A percentile compares a stretch with the other conserved stretches of the same genome.
phyloP scores from a whole-genome alignment of 2,888 invertebrate species.

The Nymphalis polychloros region DNA sequence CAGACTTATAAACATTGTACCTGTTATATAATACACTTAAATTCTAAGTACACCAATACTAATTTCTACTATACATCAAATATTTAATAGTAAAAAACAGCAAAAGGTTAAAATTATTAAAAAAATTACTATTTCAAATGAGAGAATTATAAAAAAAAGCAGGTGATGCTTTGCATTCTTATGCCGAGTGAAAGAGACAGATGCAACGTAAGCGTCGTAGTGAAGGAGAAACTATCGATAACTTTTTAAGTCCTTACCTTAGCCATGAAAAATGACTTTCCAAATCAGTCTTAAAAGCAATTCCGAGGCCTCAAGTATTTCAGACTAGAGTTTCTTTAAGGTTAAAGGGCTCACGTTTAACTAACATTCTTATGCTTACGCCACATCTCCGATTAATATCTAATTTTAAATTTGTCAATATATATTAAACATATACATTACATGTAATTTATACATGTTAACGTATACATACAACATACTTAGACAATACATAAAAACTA shows the following conservation, averaged over 20 bases:
- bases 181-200: too few relatives aligned
- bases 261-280: conserved; percentile 15
- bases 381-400: neutral
- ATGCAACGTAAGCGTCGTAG: too few relatives aligned
- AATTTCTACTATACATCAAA: conserved; percentile 4
- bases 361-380: neutral
- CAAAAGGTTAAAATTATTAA: neutral
- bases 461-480: too few relatives aligned
- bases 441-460: too few relatives aligned
- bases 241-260: neutral
- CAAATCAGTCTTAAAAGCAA: conserved; percentile 35
- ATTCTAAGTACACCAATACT: conserved; percentile 6
- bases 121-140: neutral
- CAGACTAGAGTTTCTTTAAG: neutral
- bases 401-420: neutral
- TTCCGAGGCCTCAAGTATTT: conserved; percentile 22
- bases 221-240: too few relatives aligned
- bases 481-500: too few relatives aligned
- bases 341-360: neutral
- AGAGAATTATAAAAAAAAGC: neutral
- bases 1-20: neutral
- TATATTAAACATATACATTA: neutral
- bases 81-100: neutral
- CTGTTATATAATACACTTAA: neutral
- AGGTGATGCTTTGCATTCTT: neutral